These are phyloP conservation scores for Drosophila emarginata DNA, from an alignment of 2,888 invertebrate species.

Conservation along the genomic window DNA sequence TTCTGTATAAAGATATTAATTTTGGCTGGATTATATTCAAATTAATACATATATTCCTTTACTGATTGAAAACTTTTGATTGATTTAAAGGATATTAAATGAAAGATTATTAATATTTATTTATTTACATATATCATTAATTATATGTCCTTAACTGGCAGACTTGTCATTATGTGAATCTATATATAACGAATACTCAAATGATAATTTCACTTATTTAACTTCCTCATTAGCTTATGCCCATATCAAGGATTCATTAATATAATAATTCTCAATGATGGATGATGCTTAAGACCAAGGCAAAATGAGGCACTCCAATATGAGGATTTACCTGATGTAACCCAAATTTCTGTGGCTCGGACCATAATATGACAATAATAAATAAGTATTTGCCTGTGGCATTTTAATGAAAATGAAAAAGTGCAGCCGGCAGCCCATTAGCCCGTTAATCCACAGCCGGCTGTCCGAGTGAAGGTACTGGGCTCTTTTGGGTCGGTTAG, in stretches of 20 bases:
- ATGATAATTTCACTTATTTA: too few species aligned
- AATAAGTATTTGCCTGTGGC: slow-evolving; percentile 69
- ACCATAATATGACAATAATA: slow-evolving; percentile 63
- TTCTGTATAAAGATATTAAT: too few species aligned
- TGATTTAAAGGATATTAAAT: too few species aligned
- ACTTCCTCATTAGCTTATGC: too few species aligned
- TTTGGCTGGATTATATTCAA: too few species aligned
- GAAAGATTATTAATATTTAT: too few species aligned
- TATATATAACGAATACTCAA: too few species aligned
- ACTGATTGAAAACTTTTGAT: too few species aligned
- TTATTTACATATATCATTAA: too few species aligned
- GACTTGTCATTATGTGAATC: too few species aligned
- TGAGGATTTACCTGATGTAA: slow-evolving; percentile 46
- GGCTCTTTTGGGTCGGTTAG: slow-evolving; percentile 7
- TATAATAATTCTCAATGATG: neutral
- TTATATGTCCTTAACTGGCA: too few species aligned
- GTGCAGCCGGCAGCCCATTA: slow-evolving; percentile 30
- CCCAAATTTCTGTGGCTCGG: slow-evolving; percentile 47
- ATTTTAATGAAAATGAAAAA: slow-evolving; percentile 66
- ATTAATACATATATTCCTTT: too few species aligned
- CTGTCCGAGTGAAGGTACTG: slow-evolving; percentile 8
- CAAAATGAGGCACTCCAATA: slow-evolving; percentile 14
- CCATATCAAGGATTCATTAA: neutral
- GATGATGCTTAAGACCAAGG: neutral
- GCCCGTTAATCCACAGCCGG: slow-evolving; percentile 5